A percentile compares a stretch with the other conserved stretches of the same genome.
Conservation (phyloP, 2,113 vertebrate species). For the Podarcis raffonei region DNA sequence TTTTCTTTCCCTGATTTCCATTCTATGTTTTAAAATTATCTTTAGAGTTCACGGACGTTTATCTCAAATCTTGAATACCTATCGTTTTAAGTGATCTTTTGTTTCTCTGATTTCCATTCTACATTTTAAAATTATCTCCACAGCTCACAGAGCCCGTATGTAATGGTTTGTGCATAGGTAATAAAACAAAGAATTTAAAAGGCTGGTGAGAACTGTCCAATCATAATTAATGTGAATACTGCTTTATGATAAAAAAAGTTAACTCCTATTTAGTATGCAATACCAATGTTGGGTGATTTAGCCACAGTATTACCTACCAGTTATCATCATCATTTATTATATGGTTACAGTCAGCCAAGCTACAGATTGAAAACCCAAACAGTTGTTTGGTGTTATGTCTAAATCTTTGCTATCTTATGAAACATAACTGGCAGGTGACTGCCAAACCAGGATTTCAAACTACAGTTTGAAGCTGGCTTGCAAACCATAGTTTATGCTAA, state of each 20-base stretch:
- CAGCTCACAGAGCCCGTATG: background rate
- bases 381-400: background rate
- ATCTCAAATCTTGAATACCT: background rate
- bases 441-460: background rate
- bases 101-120: constrained; percentile 13
- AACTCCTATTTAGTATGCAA: constrained; percentile 14
- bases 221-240: background rate
- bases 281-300: background rate
- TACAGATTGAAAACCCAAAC: background rate
- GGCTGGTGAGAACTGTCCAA: background rate
- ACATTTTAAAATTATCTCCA: constrained; percentile 12
- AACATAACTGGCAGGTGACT: background rate
- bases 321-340: background rate
- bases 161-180: background rate
- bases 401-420: background rate
- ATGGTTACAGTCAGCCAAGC: background rate
- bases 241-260: background rate
- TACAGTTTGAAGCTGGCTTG: background rate
- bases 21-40: constrained; percentile 19
- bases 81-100: constrained; percentile 25
- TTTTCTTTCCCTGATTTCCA: constrained; percentile 14
- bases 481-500: background rate
- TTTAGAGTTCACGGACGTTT: background rate
- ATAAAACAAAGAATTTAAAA: constrained; percentile 21
- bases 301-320: background rate